Evolutionary conservation across 2,797 vertebrate genomes (phyloP).

Genomic region (Zalophus californianus): DNA sequence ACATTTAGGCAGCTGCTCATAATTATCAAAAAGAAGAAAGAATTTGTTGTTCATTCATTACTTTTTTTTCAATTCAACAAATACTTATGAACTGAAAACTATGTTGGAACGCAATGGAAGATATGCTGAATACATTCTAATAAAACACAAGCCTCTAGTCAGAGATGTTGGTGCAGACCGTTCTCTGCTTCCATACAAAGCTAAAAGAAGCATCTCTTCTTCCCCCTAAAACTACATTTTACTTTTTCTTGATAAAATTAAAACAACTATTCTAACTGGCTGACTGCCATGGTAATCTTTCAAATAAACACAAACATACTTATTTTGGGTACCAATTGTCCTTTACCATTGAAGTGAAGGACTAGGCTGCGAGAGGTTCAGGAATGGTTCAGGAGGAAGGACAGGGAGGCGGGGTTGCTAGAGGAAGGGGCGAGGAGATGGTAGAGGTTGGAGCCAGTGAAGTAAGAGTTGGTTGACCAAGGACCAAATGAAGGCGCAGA

Average conservation of each 20-base stretch:
- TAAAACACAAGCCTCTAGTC: background rate
- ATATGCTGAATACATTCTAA: background rate
- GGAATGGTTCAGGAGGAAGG: background rate
- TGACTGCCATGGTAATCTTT: background rate
- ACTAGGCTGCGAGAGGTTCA: too few species aligned
- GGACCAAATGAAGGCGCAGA: background rate
- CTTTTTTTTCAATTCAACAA: background rate
- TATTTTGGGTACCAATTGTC: background rate
- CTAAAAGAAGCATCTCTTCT: background rate
- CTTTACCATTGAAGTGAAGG: background rate
- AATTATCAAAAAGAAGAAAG: background rate
- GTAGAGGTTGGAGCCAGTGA: background rate
- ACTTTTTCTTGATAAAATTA: background rate
- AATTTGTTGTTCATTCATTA: background rate
- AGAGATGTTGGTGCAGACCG: background rate
- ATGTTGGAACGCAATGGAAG: background rate
- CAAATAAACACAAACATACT: background rate
- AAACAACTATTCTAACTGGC: background rate
- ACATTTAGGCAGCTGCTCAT: background rate
- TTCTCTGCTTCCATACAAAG: background rate
- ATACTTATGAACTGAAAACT: conserved; percentile 14
- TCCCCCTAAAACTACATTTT: background rate
- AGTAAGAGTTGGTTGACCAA: background rate
- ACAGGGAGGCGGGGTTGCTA: background rate
- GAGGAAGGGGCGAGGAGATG: background rate